Evolutionary conservation across 2,113 vertebrate genomes (phyloP).

Genomic region (Neogale vison): DNA sequence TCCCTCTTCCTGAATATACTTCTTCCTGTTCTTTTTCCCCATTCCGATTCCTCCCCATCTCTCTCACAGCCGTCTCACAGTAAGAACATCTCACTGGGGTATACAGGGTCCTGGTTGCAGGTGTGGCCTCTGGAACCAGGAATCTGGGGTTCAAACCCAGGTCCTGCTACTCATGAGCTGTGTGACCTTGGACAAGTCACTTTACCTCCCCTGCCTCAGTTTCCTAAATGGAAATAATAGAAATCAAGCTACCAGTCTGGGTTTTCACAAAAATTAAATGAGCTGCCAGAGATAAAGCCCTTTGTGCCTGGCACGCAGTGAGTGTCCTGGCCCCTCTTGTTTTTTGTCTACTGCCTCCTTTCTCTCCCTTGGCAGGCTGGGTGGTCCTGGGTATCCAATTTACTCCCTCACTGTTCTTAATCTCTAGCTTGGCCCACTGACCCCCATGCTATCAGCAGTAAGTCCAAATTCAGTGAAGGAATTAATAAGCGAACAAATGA

Average conservation of each 20-base stretch:
- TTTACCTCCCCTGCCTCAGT: not conserved
- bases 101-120: not conserved
- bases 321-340: rapidly evolving
- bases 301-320: not conserved
- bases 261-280: not conserved
- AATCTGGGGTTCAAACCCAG: not conserved
- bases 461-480: not conserved
- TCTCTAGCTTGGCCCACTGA: not conserved
- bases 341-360: not conserved
- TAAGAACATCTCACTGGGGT: not conserved
- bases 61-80: not conserved
- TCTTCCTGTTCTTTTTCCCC: not conserved
- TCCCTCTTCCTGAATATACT: not conserved
- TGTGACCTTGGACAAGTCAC: not conserved
- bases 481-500: not conserved
- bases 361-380: not conserved
- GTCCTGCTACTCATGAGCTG: not conserved
- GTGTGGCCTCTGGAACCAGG: not conserved
- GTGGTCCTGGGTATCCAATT: not conserved
- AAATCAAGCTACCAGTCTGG: not conserved
- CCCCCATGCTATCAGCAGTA: not conserved
- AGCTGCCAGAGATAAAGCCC: not conserved
- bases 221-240: not conserved
- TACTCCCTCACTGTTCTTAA: not conserved
- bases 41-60: not conserved